Evolutionary conservation across 2,797 vertebrate genomes (phyloP), one percentile per base, ranked within the genome.

Genomic region (Girardinus metallicus): DNA sequence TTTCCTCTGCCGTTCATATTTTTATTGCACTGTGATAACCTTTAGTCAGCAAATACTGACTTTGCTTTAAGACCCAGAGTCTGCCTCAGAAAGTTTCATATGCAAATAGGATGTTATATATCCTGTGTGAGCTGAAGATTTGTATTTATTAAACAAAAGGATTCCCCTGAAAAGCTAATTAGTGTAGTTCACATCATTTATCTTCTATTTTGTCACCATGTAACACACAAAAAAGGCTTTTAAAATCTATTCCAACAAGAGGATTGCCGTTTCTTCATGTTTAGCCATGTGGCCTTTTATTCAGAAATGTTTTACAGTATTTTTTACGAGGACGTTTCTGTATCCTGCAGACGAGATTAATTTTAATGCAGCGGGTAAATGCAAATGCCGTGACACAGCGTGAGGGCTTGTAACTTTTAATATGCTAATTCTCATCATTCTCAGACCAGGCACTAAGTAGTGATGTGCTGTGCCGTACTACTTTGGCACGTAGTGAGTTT

Each of bases 1-100:
- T 88, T 90, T 91, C 86, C 83, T 85, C 86, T 78, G 49, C 85
- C 81, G 79, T 90, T 90, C 77, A 87, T 92, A 86, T 85, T 87
- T 88, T 89, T 84, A 78, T 78, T 70, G 26, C 62, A 79, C 72
- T 26, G 66, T 80, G 84, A 86, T 91, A 93, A 93, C 86, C 86
- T 89, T 89, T 85, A 92, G 85, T 87, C 53, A 43, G 57, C 85
- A 76, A 83, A 81, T 79, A 83, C 84, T 62, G 41, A 62, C 79
- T 89, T 80, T 75, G 80, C 81, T 86, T 80, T 82, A 72, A 88
- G 83, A 79, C 80, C 66, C 47, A 10, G 44, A 62, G 76, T 5
- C 74, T 79, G 71, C 64, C 64, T 31, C 53, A 13, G 12, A 75
- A 89, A n/a, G 83, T 55, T 83, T 84, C 76, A 78, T 80, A 62